Evolutionary conservation across 2,113 vertebrate genomes (phyloP).

Genomic region (Gorsachius goisagi): DNA sequence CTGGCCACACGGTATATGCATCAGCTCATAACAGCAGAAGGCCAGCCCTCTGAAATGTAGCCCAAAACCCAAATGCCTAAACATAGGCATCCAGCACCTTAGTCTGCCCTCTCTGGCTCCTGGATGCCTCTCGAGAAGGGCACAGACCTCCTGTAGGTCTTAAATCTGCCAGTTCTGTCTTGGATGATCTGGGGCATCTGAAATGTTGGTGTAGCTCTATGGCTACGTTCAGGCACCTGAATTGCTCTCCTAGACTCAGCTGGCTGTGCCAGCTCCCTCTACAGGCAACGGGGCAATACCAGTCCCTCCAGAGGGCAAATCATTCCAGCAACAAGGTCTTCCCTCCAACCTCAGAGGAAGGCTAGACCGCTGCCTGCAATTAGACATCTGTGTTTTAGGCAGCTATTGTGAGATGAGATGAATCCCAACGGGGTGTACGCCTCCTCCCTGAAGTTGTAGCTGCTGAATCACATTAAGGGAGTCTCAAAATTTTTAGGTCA

Average conservation of each 20-base stretch:
- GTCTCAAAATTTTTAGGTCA: neutral
- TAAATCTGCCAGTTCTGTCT: neutral
- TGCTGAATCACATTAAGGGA: neutral
- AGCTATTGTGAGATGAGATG: neutral
- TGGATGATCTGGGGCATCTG: neutral
- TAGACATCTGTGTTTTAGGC: neutral
- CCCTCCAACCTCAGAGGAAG: neutral
- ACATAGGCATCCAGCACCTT: neutral
- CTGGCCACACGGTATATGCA: fast-evolving
- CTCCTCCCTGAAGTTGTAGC: neutral
- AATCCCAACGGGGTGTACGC: neutral
- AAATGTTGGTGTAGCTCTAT: neutral
- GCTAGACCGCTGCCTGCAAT: neutral
- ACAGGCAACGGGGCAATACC: fast-evolving
- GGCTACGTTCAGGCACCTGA: neutral
- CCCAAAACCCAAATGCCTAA: neutral
- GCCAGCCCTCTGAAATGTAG: neutral
- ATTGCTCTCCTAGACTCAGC: neutral
- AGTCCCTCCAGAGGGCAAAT: neutral
- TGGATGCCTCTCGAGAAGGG: neutral
- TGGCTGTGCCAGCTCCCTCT: neutral
- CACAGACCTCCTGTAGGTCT: neutral
- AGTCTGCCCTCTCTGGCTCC: neutral
- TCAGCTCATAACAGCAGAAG: neutral
- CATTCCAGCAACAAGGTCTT: neutral